These are phyloP conservation scores for Mythimna albipuncta DNA, from an alignment of 2,888 invertebrate genomes.

Conservation along the genomic window DNA sequence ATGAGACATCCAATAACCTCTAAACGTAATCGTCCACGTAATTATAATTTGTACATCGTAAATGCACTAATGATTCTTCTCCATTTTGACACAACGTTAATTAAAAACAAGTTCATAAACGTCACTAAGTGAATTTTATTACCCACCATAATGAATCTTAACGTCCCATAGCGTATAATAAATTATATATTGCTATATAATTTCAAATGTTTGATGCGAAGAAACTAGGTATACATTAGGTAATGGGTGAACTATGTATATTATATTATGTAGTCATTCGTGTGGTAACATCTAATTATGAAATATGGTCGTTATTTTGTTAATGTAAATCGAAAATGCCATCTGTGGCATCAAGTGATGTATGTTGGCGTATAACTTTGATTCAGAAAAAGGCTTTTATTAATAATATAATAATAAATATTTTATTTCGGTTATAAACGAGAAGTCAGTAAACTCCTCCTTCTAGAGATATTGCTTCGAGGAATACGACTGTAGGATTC, in stretches of 20 bases:
- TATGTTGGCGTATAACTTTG: constrained; percentile 25
- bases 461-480: too few relatives aligned
- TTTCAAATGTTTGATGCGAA: constrained; percentile 46
- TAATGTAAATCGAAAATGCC: constrained; percentile 48
- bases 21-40: constrained; percentile 5
- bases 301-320: constrained; percentile 50
- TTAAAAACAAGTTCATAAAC: constrained; percentile 67
- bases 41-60: constrained; percentile 61
- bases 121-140: constrained; percentile 74
- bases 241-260: constrained; percentile 54
- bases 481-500: too few relatives aligned
- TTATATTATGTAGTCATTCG: constrained; percentile 43
- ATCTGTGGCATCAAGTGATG: constrained; percentile 38
- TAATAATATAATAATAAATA: too few relatives aligned
- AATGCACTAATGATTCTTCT: constrained; percentile 63
- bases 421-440: too few relatives aligned
- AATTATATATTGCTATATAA: constrained; percentile 62
- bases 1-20: neutral
- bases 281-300: constrained; percentile 58
- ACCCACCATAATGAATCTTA: constrained; percentile 57
- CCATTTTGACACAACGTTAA: constrained; percentile 65
- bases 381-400: constrained; percentile 18
- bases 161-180: constrained; percentile 56
- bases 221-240: constrained; percentile 57
- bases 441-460: too few relatives aligned